Percentiles rank a stretch among this genome's conserved stretches.
Conservation (phyloP, 2,113 vertebrate genomes). For the Nansenia antarctica region DNA sequence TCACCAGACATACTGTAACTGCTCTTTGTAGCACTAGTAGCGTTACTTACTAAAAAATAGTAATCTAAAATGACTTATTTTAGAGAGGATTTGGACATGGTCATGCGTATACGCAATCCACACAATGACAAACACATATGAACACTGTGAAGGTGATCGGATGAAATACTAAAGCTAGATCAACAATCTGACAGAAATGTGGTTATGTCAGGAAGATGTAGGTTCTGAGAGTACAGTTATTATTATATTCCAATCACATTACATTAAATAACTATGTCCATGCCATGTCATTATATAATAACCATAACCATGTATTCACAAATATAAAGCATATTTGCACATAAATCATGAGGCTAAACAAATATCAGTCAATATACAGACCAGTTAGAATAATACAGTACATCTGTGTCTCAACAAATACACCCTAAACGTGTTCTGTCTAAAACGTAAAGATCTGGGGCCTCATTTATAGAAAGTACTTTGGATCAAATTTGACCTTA, state of each 20-base stretch:
- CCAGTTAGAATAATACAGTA: conserved; percentile 8
- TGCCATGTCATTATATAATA: too few relatives aligned
- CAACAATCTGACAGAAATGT: conserved; percentile 32
- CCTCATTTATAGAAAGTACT: too few relatives aligned
- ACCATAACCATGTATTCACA: conserved; percentile 52
- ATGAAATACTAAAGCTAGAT: neutral
- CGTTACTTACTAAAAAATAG: neutral
- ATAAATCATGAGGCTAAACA: conserved; percentile 42
- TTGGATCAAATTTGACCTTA: too few relatives aligned
- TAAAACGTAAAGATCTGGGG: too few relatives aligned
- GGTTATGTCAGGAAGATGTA: neutral
- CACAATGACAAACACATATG: conserved; percentile 57
- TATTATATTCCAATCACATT: conserved; percentile 8
- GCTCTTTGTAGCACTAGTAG: neutral
- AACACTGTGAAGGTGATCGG: conserved; percentile 30
- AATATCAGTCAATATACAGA: conserved; percentile 30
- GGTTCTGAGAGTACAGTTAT: too few relatives aligned
- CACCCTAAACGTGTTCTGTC: too few relatives aligned
- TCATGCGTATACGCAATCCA: conserved; percentile 67
- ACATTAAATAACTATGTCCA: too few relatives aligned
- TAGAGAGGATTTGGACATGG: conserved; percentile 57
- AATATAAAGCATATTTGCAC: conserved; percentile 41
- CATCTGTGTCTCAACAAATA: too few relatives aligned
- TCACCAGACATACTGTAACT: neutral
- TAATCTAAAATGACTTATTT: conserved; percentile 15